Conservation (phyloP, 2,113 vertebrate genomes). For the Protobothrops flavoviridis region DNA sequence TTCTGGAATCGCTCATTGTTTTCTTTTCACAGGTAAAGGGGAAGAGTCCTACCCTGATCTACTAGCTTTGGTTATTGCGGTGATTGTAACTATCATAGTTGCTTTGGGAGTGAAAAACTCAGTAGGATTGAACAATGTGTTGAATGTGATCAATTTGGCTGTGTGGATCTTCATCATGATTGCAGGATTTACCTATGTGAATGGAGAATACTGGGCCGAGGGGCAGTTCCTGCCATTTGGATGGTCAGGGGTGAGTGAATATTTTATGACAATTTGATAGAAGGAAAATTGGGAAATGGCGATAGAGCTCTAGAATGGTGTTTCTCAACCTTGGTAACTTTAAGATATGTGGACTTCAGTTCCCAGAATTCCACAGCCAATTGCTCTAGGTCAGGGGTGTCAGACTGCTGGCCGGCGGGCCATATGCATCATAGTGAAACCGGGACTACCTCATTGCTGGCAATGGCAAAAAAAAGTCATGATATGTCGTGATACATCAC, state of each 20-base stretch:
- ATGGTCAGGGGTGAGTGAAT: slow-evolving; percentile 98
- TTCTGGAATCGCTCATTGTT: not conserved
- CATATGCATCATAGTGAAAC: too few species aligned
- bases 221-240: slow-evolving; percentile 90
- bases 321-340: not conserved
- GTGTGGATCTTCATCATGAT: slow-evolving; percentile 96
- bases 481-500: too few species aligned
- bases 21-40: slow-evolving; percentile 82
- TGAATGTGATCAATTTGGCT: slow-evolving; percentile 89
- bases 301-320: not conserved
- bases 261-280: not conserved
- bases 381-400: not conserved
- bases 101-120: slow-evolving; percentile 92
- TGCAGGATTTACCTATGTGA: slow-evolving; percentile 89
- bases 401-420: too few species aligned
- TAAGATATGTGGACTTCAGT: not conserved
- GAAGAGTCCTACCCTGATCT: slow-evolving; percentile 94
- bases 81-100: slow-evolving; percentile 86
- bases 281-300: not conserved
- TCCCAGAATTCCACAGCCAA: not conserved
- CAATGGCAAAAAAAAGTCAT: too few species aligned
- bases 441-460: too few species aligned
- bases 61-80: slow-evolving; percentile 87
- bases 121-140: slow-evolving; percentile 90
- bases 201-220: slow-evolving; percentile 85